Conservation (phyloP, 2,113 vertebrate genomes). For the Saimiri boliviensis region DNA sequence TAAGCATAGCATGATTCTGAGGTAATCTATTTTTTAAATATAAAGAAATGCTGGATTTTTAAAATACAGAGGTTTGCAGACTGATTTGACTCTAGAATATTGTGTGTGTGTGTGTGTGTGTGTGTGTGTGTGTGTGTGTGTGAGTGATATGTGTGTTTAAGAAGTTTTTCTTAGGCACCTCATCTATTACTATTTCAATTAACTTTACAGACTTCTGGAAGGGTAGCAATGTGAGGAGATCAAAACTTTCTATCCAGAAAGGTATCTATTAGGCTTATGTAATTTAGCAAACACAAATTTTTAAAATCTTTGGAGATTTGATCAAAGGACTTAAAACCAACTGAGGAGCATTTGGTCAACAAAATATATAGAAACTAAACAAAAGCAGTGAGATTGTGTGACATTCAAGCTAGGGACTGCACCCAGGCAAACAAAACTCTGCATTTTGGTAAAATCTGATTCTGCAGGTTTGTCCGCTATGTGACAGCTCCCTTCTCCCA, state of each 20-base stretch:
- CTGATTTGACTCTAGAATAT: not conserved
- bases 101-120: not conserved
- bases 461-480: not conserved
- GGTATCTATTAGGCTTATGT: not conserved
- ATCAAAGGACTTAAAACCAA: slow-evolving; percentile 11
- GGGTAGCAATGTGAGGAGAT: not conserved
- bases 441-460: not conserved
- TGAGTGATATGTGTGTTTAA: not conserved
- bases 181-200: slow-evolving; percentile 20
- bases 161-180: not conserved
- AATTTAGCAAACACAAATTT: not conserved
- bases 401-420: not conserved
- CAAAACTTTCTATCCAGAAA: not conserved
- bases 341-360: not conserved
- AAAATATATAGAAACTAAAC: not conserved
- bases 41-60: not conserved
- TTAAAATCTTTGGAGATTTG: not conserved
- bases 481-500: not conserved
- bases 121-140: too few species aligned
- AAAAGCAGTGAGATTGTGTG: not conserved
- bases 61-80: not conserved
- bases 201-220: not conserved
- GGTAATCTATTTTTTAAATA: not conserved
- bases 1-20: not conserved
- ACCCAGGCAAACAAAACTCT: not conserved